These are phyloP conservation scores for Sebastes goodei DNA, from an alignment of 2,797 vertebrate species.

Conservation along the genomic window DNA sequence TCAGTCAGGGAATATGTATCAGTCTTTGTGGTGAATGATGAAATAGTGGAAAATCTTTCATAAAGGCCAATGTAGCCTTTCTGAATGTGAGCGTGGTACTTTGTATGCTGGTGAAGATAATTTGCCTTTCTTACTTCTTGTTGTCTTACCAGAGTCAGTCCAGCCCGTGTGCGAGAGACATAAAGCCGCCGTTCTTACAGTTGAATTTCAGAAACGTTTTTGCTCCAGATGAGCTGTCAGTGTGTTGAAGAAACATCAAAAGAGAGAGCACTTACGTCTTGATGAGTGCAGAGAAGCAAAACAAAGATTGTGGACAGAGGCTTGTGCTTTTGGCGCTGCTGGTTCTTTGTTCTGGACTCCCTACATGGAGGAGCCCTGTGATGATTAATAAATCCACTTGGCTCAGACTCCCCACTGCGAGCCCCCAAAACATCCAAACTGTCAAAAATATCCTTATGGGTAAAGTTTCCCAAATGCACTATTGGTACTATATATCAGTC, in stretches of 20 bases:
- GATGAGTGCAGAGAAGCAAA: constrained; percentile 53
- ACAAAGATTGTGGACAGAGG: constrained; percentile 53
- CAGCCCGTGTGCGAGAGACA: constrained; percentile 17
- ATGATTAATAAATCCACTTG: constrained; percentile 58
- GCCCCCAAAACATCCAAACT: constrained; percentile 29
- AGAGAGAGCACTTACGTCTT: constrained; percentile 26
- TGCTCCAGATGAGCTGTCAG: constrained; percentile 41
- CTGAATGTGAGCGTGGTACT: constrained; percentile 12
- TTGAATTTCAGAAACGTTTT: constrained; percentile 37
- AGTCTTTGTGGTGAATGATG: constrained; percentile 40
- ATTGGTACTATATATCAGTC: not conserved
- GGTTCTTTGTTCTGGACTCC: constrained; percentile 47
- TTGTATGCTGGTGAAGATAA: constrained; percentile 19
- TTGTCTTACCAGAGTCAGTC: constrained; percentile 8
- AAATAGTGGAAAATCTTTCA: constrained; percentile 45
- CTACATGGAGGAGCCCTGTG: constrained; percentile 36
- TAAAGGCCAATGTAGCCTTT: constrained; percentile 30
- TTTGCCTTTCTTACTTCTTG: not conserved
- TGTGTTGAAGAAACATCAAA: constrained; percentile 56
- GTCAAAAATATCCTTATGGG: constrained; percentile 32
- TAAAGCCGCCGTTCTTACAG: not conserved
- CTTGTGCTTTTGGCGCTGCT: constrained; percentile 22
- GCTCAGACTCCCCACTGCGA: constrained; percentile 32
- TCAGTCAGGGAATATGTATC: constrained; percentile 11
- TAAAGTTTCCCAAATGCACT: constrained; percentile 14